Evolutionary conservation across 2,797 vertebrate species (phyloP).

Genomic region (Diplodus sargus): DNA sequence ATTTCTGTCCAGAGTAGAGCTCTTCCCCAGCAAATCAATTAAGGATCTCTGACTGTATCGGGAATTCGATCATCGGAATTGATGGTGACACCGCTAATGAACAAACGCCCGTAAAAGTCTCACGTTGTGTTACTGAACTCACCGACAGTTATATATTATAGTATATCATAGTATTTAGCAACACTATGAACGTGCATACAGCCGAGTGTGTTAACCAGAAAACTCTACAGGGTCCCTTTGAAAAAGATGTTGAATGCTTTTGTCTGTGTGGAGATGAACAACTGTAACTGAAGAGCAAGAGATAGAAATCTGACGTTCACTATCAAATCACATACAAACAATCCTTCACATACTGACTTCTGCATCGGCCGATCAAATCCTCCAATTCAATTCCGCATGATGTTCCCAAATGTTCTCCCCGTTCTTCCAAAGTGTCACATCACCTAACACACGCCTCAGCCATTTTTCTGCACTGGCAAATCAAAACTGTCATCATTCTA

Average conservation of each 20-base stretch:
- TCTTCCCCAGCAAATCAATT: no score
- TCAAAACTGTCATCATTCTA: no score
- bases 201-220: background rate
- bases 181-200: background rate
- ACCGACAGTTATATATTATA: background rate
- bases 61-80: no score
- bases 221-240: background rate
- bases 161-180: no score
- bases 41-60: background rate
- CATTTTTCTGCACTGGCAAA: no score
- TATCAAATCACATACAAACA: constrained; percentile 1
- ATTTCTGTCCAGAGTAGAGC: no score
- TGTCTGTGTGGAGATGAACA: background rate
- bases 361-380: constrained; percentile 8
- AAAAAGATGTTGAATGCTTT: background rate
- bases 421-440: background rate
- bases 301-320: constrained; percentile 30
- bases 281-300: background rate
- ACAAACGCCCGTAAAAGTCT: background rate
- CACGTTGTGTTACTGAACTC: background rate
- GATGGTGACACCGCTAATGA: no score
- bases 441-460: background rate
- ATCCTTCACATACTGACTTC: background rate
- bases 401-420: background rate
- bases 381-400: background rate